A percentile compares a stretch with the other conserved stretches of the same genome.
Conservation (phyloP, 2,888 invertebrate genomes). For the Cerastis rubricosa region DNA sequence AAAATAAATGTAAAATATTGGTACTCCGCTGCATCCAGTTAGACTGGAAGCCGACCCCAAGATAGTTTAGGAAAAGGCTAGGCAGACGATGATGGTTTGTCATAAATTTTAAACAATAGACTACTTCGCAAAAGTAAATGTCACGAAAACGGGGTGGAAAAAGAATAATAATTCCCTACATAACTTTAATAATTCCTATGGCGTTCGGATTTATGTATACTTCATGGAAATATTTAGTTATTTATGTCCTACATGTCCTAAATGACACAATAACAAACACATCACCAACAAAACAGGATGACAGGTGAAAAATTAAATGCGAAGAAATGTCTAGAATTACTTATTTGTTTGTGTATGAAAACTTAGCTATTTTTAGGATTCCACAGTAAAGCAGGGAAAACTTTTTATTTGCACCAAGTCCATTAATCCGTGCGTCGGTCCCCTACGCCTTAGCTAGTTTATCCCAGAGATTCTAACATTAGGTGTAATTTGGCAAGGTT, state of each 20-base stretch:
- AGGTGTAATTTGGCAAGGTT: neutral
- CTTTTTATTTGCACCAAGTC: neutral
- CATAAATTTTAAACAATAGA: no score
- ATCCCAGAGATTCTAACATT: neutral
- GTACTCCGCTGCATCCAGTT: no score
- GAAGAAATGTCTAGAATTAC: slow-evolving; percentile 17
- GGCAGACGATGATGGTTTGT: no score
- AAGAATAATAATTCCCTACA: no score
- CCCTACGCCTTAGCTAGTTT: neutral
- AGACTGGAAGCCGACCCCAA: no score
- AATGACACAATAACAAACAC: slow-evolving; percentile 25
- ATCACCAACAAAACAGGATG: neutral
- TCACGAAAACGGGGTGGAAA: no score
- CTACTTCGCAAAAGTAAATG: no score
- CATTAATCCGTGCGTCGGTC: neutral
- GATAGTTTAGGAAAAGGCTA: no score
- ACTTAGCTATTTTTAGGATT: neutral
- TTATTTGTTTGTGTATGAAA: slow-evolving; percentile 23
- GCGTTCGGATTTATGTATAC: neutral
- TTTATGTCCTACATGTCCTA: slow-evolving; percentile 1
- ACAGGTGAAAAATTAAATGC: slow-evolving; percentile 9
- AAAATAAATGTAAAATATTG: no score
- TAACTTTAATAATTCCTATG: neutral
- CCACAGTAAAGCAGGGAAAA: neutral
- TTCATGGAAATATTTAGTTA: slow-evolving; percentile 14